Evolutionary conservation across 2,888 invertebrate species (phyloP), one percentile per base, ranked within the genome.

Genomic region (Lepidochitona cinerea): DNA sequence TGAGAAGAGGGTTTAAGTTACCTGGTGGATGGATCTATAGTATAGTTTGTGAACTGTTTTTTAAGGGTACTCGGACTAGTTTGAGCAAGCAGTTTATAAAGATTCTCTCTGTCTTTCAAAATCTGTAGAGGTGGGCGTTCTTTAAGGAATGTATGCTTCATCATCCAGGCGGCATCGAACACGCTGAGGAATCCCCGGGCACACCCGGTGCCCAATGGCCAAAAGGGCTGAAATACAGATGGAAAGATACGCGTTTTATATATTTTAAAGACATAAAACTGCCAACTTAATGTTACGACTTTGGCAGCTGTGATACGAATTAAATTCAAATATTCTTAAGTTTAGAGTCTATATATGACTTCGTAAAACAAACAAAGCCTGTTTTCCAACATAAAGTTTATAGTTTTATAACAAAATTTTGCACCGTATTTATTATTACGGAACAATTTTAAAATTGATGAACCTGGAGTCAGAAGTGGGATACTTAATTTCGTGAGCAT

Each of bases 191-290:
- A 98, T 18, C 98, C 98, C 71, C 98, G 93, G 0, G 98, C 98
- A 91, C 97, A 97, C 0, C 98, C 98, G 1, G 97, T 97, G 0
- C 98, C 98, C 0, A 97, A 98, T 12, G 98, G 98, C 98, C 98
- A 99, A 91, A 99, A 99, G 0, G 92, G 92, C 88, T 89, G 75
- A 65, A 81, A 67, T 36, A 41, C 0, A 54, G 52, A 65, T 37
- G 91, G 18, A 1, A n/a, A 49, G n/a, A n/a, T n/a, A n/a, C n/a
- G n/a, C 23, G 2, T 4, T 49, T 49, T 49, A 49, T 49, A n/a
- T 41, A 9, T 41, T 41, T 41, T 41, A 18, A n/a, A n/a, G n/a
- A n/a, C n/a, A n/a, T n/a, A n/a, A n/a, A n/a, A n/a, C n/a, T n/a
- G n/a, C n/a, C n/a, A n/a, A n/a, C n/a, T n/a, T n/a, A n/a, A n/a